Conservation (phyloP, 2,888 invertebrate species). For the Branchipolynoe longqiensis region DNA sequence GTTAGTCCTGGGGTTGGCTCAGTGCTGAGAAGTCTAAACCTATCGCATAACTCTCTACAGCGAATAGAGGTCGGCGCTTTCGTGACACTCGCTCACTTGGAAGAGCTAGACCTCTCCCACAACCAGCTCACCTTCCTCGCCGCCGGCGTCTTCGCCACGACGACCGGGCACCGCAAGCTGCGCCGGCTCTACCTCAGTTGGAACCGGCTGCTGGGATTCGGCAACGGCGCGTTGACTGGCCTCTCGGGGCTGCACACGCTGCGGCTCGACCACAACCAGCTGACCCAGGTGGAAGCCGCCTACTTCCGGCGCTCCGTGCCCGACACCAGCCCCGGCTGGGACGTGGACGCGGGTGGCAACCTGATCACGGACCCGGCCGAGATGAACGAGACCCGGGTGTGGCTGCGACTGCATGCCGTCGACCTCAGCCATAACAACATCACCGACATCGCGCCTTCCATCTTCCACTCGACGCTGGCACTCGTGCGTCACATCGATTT, state of each 20-base stretch:
- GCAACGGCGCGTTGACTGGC: conserved; percentile 70
- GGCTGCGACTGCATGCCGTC: conserved; percentile 62
- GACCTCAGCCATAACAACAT: conserved; percentile 66
- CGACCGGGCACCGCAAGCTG: conserved; percentile 55
- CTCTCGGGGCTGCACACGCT: conserved; percentile 72
- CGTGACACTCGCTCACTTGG: conserved; percentile 13
- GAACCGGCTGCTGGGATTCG: conserved; percentile 70
- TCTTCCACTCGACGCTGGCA: conserved; percentile 60
- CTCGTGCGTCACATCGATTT: conserved; percentile 59
- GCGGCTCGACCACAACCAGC: conserved; percentile 76
- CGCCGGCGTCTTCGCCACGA: conserved; percentile 56
- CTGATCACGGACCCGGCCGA: neutral
- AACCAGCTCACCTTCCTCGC: conserved; percentile 60
- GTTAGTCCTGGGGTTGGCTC: neutral
- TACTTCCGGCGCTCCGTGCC: conserved; percentile 45
- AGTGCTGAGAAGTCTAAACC: conserved; percentile 17
- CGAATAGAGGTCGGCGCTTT: neutral
- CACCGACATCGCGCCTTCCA: conserved; percentile 48
- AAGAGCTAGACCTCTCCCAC: conserved; percentile 62
- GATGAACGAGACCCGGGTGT: conserved; percentile 15
- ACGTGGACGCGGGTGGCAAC: neutral
- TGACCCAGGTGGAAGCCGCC: conserved; percentile 53
- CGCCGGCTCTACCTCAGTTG: conserved; percentile 70
- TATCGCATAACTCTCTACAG: neutral
- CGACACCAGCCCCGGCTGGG: conserved; percentile 1